phyloP scores from a whole-genome alignment of 2,888 invertebrate genomes.

The Quadroppia sp. region DNA sequence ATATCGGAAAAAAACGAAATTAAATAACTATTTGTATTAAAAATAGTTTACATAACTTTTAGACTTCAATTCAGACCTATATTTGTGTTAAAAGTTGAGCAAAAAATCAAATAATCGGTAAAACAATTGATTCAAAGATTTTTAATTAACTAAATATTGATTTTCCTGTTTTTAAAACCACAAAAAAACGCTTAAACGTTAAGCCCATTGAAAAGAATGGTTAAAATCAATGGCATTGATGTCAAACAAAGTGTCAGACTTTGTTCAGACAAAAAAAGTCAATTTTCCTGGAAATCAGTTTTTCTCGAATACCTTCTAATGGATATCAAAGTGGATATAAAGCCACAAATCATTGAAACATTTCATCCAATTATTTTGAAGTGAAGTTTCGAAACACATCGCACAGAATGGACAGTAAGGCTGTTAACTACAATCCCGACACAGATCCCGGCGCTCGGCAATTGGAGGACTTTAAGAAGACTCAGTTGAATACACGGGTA shows the following conservation, averaged over 20 bases:
- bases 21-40: no score
- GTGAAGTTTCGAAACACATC: background rate
- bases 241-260: background rate
- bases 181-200: background rate
- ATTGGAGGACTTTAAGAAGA: constrained; percentile 11
- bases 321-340: background rate
- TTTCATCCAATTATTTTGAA: background rate
- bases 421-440: constrained; percentile 36
- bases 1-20: no score
- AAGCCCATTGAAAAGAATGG: background rate
- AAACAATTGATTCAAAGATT: background rate
- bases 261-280: background rate
- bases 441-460: constrained; percentile 39
- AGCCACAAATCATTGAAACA: background rate
- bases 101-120: no score
- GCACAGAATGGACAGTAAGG: constrained; percentile 25
- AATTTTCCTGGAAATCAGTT: background rate
- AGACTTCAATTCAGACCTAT: no score
- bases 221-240: background rate
- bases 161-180: background rate
- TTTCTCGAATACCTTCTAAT: background rate
- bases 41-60: no score
- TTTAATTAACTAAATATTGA: background rate
- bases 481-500: background rate
- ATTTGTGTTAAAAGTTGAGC: no score